These are phyloP conservation scores for Lagopus leucura DNA, from an alignment of 2,113 vertebrate species.

Conservation along the genomic window DNA sequence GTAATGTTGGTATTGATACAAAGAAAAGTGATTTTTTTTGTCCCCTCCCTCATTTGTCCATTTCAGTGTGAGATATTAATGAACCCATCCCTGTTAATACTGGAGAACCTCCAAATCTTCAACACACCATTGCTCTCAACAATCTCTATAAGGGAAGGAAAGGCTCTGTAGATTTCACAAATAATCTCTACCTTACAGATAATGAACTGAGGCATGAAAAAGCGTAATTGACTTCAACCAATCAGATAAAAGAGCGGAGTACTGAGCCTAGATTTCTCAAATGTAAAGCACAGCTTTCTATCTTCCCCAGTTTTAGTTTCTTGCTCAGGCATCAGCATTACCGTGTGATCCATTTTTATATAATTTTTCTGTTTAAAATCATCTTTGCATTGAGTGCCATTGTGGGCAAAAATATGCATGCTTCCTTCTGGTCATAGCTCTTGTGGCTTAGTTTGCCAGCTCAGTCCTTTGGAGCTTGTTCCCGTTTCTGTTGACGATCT, in stretches of 20 bases:
- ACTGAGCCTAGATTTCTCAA: background rate
- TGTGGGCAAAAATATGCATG: background rate
- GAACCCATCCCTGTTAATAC: background rate
- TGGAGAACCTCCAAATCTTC: background rate
- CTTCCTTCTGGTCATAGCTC: background rate
- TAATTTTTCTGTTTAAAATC: background rate
- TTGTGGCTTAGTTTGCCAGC: background rate
- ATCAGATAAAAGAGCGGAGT: background rate
- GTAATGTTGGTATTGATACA: background rate
- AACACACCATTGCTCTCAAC: background rate
- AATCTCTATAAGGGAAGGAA: background rate
- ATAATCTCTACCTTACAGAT: background rate
- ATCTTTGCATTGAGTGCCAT: background rate
- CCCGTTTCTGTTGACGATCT: background rate
- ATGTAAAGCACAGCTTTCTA: background rate
- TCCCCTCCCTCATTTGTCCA: background rate
- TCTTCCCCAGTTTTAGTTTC: background rate
- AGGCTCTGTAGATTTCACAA: background rate
- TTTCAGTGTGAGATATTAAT: background rate
- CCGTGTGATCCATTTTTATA: background rate
- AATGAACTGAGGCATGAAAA: slow-evolving; percentile 15
- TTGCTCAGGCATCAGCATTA: background rate
- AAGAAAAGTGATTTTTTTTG: background rate
- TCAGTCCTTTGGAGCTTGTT: background rate
- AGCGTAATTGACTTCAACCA: slow-evolving; percentile 2